A percentile compares a stretch with the other conserved stretches of the same genome.
Conservation (phyloP, 2,797 vertebrate species). For the Myripristis murdjan region DNA sequence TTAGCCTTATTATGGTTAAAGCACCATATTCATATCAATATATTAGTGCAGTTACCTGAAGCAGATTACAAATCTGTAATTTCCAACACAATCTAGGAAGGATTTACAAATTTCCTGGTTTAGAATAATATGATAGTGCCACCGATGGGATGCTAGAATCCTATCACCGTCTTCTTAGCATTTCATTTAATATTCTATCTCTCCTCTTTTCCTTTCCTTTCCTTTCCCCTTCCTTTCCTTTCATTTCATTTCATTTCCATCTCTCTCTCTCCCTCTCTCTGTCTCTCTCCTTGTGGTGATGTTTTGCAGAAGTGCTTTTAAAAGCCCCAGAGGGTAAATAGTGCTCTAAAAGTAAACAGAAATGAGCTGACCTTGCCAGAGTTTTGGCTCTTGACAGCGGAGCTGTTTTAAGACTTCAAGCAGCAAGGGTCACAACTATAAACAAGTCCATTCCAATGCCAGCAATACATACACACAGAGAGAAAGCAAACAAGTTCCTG, state of each 20-base stretch:
- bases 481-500: slow-evolving; percentile 80
- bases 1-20: slow-evolving; percentile 71
- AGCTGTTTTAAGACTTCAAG: slow-evolving; percentile 92
- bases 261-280: slow-evolving; percentile 41
- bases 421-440: slow-evolving; percentile 92
- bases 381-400: slow-evolving; percentile 92
- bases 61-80: slow-evolving; percentile 45
- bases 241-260: neutral
- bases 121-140: slow-evolving; percentile 48
- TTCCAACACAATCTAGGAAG: slow-evolving; percentile 49
- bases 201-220: slow-evolving; percentile 55
- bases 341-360: slow-evolving; percentile 94
- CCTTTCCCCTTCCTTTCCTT: slow-evolving; percentile 28
- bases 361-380: slow-evolving; percentile 95
- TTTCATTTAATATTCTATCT: slow-evolving; percentile 53
- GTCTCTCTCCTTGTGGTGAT: slow-evolving; percentile 87
- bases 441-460: slow-evolving; percentile 88
- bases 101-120: slow-evolving; percentile 48
- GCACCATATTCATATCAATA: slow-evolving; percentile 61
- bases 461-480: slow-evolving; percentile 78
- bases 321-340: slow-evolving; percentile 94
- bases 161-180: slow-evolving; percentile 47
- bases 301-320: slow-evolving; percentile 94
- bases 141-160: slow-evolving; percentile 50
- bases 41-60: slow-evolving; percentile 48